phyloP scores from a whole-genome alignment of 1,140 invertebrate genomes.

The Pogonognathellus flavescens region DNA sequence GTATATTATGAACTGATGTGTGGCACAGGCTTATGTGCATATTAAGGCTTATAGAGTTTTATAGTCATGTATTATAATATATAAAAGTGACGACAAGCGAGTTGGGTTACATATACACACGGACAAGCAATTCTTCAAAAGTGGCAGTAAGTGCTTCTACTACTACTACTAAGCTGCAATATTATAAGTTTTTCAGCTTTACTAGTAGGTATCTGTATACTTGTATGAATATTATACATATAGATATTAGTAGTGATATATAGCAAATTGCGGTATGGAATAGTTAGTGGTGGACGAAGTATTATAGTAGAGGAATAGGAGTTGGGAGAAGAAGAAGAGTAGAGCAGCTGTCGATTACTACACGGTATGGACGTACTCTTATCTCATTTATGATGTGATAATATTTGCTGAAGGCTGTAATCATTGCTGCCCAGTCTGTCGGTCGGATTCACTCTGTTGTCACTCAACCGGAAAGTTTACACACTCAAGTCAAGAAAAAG shows the following conservation, averaged over 20 bases:
- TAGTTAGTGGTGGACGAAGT: too few relatives aligned
- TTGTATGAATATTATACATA: background rate
- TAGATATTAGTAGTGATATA: too few relatives aligned
- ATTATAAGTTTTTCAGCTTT: background rate
- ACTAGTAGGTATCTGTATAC: background rate
- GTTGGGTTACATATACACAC: constrained; percentile 33
- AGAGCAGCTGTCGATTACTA: constrained; percentile 60
- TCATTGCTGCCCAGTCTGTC: constrained; percentile 56
- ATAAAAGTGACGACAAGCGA: too few relatives aligned
- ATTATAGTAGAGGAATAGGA: background rate
- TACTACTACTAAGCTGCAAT: background rate
- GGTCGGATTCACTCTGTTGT: constrained; percentile 55
- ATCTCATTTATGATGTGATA: constrained; percentile 62
- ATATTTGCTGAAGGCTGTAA: constrained; percentile 63
- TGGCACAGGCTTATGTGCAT: too few relatives aligned
- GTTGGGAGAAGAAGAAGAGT: constrained; percentile 3
- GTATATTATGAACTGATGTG: too few relatives aligned
- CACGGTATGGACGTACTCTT: constrained; percentile 53
- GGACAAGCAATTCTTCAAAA: constrained; percentile 46
- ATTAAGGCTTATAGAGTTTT: too few relatives aligned
- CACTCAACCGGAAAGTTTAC: constrained; percentile 54
- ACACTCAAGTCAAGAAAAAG: constrained; percentile 30
- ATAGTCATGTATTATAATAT: too few relatives aligned
- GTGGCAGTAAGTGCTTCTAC: constrained; percentile 13
- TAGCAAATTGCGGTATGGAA: too few relatives aligned